These are phyloP conservation scores for Ganaspis brasiliensis DNA, from an alignment of 2,888 invertebrate species.

Conservation along the genomic window DNA sequence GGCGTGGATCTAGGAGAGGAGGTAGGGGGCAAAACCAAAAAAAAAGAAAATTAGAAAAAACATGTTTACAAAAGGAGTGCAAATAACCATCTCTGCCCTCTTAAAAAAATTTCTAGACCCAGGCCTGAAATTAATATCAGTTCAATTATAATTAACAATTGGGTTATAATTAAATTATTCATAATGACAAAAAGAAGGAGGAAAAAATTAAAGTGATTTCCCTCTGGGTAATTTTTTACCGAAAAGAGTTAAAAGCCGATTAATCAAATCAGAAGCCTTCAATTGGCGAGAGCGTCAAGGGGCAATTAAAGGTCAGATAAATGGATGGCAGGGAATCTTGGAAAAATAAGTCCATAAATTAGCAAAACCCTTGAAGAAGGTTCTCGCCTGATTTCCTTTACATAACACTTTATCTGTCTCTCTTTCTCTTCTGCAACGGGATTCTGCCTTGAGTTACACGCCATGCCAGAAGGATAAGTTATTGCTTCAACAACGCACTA, in stretches of 20 bases:
- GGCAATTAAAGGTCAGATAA: slow-evolving; percentile 73
- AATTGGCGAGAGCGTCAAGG: slow-evolving; percentile 62
- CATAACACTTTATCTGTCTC: slow-evolving; percentile 43
- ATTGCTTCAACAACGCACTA: slow-evolving; percentile 69
- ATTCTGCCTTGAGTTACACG: slow-evolving; percentile 48
- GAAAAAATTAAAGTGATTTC: too few relatives aligned
- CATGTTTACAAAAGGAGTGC: too few relatives aligned
- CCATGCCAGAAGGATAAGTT: slow-evolving; percentile 65
- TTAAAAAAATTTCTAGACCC: too few relatives aligned
- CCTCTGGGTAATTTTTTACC: neutral
- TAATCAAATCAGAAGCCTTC: slow-evolving; percentile 69
- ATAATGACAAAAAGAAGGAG: too few relatives aligned
- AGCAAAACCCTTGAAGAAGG: slow-evolving; percentile 62
- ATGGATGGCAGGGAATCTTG: slow-evolving; percentile 67
- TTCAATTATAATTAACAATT: too few relatives aligned
- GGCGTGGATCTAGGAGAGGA: too few relatives aligned
- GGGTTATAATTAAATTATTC: too few relatives aligned
- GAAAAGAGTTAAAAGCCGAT: slow-evolving; percentile 53
- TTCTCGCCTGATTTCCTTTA: slow-evolving; percentile 45
- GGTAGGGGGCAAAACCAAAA: too few relatives aligned
- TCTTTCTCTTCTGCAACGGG: slow-evolving; percentile 47
- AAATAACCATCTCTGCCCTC: too few relatives aligned
- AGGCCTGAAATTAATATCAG: too few relatives aligned
- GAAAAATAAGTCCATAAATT: slow-evolving; percentile 74
- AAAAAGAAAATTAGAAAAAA: too few relatives aligned